phyloP scores from a whole-genome alignment of 2,888 invertebrate genomes.

The Hedychridium roseum region DNA sequence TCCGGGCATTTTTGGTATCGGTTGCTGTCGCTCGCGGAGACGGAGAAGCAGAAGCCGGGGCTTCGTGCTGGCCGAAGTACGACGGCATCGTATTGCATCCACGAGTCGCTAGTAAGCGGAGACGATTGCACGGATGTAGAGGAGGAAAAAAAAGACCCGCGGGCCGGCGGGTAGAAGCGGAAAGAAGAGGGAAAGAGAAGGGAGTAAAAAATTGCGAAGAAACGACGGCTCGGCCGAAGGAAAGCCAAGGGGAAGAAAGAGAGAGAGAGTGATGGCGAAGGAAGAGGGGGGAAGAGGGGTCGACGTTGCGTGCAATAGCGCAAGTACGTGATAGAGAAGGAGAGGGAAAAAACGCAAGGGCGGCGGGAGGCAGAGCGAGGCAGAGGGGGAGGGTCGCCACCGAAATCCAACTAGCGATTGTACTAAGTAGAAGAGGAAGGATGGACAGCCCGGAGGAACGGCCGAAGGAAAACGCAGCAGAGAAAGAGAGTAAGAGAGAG shows the following conservation, averaged over 20 bases:
- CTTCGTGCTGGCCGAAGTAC: constrained; percentile 42
- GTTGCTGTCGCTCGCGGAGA: too few species aligned
- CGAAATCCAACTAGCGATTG: constrained; percentile 61
- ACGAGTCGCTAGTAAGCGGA: constrained; percentile 55
- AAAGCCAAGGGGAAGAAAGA: constrained; percentile 14
- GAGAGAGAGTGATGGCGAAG: constrained; percentile 14
- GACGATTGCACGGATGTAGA: constrained; percentile 49
- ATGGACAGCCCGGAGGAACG: constrained; percentile 28
- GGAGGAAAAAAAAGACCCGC: constrained; percentile 18
- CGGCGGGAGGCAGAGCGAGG: constrained; percentile 11
- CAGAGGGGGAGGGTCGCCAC: constrained; percentile 35
- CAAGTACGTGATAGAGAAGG: too few species aligned
- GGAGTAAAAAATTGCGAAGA: constrained; percentile 21
- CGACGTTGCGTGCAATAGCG: constrained; percentile 12
- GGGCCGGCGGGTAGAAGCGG: constrained; percentile 22
- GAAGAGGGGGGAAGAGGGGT: constrained; percentile 12
- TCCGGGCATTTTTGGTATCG: too few species aligned
- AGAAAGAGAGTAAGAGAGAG: constrained; percentile 22
- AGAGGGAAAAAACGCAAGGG: constrained; percentile 7
- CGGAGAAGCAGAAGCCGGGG: constrained; percentile 24
- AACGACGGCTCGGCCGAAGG: constrained; percentile 32
- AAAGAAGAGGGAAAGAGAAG: constrained; percentile 15
- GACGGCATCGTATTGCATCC: constrained; percentile 55
- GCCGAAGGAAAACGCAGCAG: constrained; percentile 31
- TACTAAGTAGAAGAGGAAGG: constrained; percentile 54